Conservation (phyloP, 2,113 vertebrate genomes). For the Grus americana region DNA sequence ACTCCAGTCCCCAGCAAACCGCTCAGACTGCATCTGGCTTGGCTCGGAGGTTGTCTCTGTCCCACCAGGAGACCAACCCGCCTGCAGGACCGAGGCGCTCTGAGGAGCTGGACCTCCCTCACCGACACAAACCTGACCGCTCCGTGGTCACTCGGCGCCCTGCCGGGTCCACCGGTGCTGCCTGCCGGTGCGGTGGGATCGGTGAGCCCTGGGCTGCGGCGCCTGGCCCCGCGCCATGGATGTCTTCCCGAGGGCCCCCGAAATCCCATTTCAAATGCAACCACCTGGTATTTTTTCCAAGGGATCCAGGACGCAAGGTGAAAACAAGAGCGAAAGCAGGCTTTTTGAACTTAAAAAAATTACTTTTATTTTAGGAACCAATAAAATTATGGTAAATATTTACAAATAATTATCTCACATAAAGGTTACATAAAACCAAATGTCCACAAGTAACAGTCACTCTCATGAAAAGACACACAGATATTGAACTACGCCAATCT, state of each 20-base stretch:
- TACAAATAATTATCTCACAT: conserved; percentile 99
- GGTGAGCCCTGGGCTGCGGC: rapidly evolving
- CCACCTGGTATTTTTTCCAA: background rate
- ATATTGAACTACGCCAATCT: conserved; percentile 89
- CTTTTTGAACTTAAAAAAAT: conserved; percentile 92
- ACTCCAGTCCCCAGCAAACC: no score
- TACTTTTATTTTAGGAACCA: conserved; percentile 99
- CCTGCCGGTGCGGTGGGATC: rapidly evolving
- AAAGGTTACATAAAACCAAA: conserved; percentile 97
- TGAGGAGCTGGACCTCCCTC: background rate
- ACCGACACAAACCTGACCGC: rapidly evolving
- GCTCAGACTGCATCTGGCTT: rapidly evolving
- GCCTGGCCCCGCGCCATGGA: rapidly evolving
- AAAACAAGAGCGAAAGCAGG: background rate
- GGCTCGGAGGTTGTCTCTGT: background rate
- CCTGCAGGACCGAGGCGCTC: background rate
- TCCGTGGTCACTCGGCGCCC: rapidly evolving
- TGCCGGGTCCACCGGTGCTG: rapidly evolving
- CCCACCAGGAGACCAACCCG: background rate
- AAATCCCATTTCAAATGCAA: background rate
- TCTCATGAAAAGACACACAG: conserved; percentile 93
- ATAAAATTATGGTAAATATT: conserved; percentile 99
- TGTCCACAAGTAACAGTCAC: conserved; percentile 98
- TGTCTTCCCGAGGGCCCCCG: background rate
- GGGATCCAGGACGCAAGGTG: background rate